These are phyloP conservation scores for Acyrthosiphon pisum DNA, from an alignment of 1,140 invertebrate genomes.

Conservation along the genomic window DNA sequence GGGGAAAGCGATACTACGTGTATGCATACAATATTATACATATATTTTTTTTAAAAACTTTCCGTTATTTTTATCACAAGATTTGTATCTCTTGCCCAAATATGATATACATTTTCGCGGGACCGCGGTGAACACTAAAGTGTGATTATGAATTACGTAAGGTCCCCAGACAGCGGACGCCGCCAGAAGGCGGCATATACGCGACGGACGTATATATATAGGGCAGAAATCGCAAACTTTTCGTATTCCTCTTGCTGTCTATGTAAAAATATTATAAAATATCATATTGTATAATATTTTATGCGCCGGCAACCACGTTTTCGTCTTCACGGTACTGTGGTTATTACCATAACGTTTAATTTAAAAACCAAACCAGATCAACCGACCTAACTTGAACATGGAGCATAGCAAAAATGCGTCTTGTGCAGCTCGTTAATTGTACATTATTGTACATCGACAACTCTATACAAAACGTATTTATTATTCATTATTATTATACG, in stretches of 20 bases:
- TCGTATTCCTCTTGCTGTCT: not conserved
- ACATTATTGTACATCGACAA: not conserved
- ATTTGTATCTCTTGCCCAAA: not conserved
- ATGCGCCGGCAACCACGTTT: not conserved
- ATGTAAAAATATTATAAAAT: not conserved
- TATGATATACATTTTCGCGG: not conserved
- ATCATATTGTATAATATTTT: not conserved
- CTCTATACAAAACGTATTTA: not conserved
- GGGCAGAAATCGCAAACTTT: not conserved
- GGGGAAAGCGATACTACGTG: not conserved
- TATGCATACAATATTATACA: not conserved
- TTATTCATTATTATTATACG: no score
- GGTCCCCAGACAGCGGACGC: not conserved
- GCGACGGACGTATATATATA: not conserved
- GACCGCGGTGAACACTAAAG: not conserved
- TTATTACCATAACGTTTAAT: not conserved
- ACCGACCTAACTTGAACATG: not conserved
- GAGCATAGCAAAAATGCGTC: not conserved
- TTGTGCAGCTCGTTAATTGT: not conserved
- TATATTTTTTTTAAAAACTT: not conserved
- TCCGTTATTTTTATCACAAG: not conserved
- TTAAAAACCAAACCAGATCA: not conserved
- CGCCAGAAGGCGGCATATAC: not conserved
- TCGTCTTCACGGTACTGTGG: not conserved
- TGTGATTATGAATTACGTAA: conserved; percentile 20